Percentiles rank a stretch among this genome's conserved stretches.
Evolutionary conservation across 2,797 vertebrate species (phyloP).

Genomic region (Lates japonicus): DNA sequence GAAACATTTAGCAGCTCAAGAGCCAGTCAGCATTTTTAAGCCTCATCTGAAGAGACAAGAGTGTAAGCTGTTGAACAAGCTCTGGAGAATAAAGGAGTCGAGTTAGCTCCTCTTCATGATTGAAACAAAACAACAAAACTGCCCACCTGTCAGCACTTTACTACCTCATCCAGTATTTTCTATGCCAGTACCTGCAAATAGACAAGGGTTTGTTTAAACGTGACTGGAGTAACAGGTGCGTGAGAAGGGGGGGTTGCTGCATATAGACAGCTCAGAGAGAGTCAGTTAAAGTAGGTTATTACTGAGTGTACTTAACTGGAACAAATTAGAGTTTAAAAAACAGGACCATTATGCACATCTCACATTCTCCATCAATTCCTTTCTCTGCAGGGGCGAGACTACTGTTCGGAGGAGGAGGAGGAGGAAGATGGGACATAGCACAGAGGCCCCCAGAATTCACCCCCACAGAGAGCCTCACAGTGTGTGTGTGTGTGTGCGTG

Average conservation of each 20-base stretch:
- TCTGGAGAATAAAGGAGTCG: too few species aligned
- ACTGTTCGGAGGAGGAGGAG: slow-evolving; percentile 92
- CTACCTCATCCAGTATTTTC: too few species aligned
- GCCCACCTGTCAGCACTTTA: too few species aligned
- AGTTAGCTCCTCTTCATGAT: too few species aligned
- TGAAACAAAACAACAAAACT: too few species aligned
- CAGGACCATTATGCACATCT: slow-evolving; percentile 16
- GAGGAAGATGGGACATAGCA: slow-evolving; percentile 88
- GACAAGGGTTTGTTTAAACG: slow-evolving; percentile 17
- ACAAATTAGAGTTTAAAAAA: background rate
- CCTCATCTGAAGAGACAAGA: too few species aligned
- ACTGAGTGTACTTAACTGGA: background rate
- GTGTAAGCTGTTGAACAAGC: too few species aligned
- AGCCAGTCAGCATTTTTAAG: slow-evolving; percentile 7
- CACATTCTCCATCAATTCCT: slow-evolving; percentile 13
- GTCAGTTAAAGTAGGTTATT: slow-evolving; percentile 17
- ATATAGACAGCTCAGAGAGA: background rate
- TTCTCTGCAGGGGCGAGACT: slow-evolving; percentile 91
- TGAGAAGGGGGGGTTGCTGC: background rate
- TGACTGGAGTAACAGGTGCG: slow-evolving; percentile 46
- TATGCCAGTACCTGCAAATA: slow-evolving; percentile 22
- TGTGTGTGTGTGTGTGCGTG: slow-evolving; percentile 46
- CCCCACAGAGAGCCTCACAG: slow-evolving; percentile 68
- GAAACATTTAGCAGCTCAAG: background rate
- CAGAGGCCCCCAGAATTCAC: slow-evolving; percentile 67